Evolutionary conservation across 2,888 invertebrate genomes (phyloP), one percentile per base, ranked within the genome.

Genomic region (Crossocerus cetratus): DNA sequence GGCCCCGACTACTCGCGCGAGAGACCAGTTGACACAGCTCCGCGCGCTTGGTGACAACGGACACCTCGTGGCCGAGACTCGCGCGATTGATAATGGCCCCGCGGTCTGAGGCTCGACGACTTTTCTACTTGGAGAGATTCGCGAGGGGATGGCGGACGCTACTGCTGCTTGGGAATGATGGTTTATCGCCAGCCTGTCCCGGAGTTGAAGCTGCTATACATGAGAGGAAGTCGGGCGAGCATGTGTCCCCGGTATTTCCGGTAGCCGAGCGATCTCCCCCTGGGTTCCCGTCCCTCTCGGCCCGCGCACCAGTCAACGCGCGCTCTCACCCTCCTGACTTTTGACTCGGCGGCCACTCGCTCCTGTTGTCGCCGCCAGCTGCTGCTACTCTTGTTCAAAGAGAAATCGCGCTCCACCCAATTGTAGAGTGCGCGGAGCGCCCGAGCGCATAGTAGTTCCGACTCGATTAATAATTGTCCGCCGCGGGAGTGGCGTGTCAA

Each of bases 201-300:
- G 67, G 67, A 75, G 80, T 80, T 69, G 72, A 80, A 76, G 76
- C 80, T 76, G 76, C 72, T 80, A n/a, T n/a, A 72, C 76, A 72
- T 67, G 72, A 77, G 74, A 74, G 81, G 77, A 77, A 80, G 80
- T 76, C 62, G 69, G 62, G 69, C 65, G 65, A 77, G 79, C 78
- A 77, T 77, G 77, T 81, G 76, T 83, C 76, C 71, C 74, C 74
- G 74, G 74, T 77, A 83, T 82, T 83, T 83, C 83, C 82, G 78
- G 75, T 66, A 16, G 32, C 74, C 76, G 74, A 75, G 73, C n/a
- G n/a, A 70, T 64, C 66, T 74, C 72, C 69, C 72, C 32, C 73
- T 68, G 63, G 80, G 69, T 72, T 73, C 76, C 49, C 62, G 59
- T 21, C 54, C 43, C 69, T 65, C 63, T 23, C 32, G 32, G 32